Evolutionary conservation across 2,113 vertebrate species (phyloP), one percentile per base, ranked within the genome.

Genomic region (Rhynchopsitta pachyrhyncha): DNA sequence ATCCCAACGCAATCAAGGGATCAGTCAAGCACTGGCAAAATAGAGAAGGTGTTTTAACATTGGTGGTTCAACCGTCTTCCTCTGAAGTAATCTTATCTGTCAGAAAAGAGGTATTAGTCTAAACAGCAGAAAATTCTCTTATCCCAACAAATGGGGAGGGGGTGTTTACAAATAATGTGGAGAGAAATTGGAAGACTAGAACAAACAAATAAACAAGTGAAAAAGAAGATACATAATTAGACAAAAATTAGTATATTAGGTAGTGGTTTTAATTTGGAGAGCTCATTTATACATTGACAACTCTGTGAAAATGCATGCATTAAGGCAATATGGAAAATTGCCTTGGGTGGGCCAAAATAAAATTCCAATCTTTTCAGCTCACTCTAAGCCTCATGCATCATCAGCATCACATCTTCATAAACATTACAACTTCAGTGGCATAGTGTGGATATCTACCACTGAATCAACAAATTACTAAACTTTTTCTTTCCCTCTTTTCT

Each of bases 71-170:
- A 60, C 17, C 37, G 11, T 4, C 5, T 4, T 82, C 17, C 33
- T 23, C 47, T 68, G 31, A 88, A 74, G 12, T 46, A 78, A 67
- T 71, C 7, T 50, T 67, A 18, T 24, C 33, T 60, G 37, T 46
- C 25, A 93, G 35, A 68, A 87, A 86, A 84, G 9, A 84, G 6
- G 6, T 13, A 55, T 66, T 74, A 50, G 37, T 74, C 22, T 73
- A 37, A 87, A 80, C 49, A 68, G 1, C 2, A 49, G 14, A 23
- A 77, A 80, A 49, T 63, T 59, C 8, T 63, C 50, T 67, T 67
- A 74, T 55, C 9, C 3, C 5, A 52, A 28, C 0, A 76, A 79
- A 68, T 18, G 2, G 1, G 0, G 53, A 37, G 2, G 2, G 1
- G 1, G 6, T 24, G 5, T 70, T 50, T 23, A 55, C 3, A 66